Percentiles rank a stretch among this genome's conserved stretches.
phyloP scores from a whole-genome alignment of 2,888 invertebrate species.

The Eristalinus sepulchralis region DNA sequence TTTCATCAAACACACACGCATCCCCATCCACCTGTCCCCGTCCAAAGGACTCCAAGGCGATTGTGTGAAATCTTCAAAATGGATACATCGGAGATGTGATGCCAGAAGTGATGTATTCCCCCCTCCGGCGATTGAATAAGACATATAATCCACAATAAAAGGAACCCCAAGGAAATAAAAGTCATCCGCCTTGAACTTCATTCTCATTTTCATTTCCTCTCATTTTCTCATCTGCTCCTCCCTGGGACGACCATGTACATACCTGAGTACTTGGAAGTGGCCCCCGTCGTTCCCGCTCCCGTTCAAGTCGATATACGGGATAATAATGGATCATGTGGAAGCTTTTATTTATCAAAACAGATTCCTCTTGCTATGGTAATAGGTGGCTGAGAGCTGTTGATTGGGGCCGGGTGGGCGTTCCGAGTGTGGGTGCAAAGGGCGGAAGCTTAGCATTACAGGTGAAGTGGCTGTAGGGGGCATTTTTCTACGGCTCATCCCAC shows the following conservation, averaged over 20 bases:
- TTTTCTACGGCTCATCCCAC: background rate
- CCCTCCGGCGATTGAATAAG: constrained; percentile 33
- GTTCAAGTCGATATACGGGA: constrained; percentile 32
- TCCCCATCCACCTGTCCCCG: constrained; percentile 20
- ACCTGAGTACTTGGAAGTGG: background rate
- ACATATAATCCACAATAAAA: constrained; percentile 52
- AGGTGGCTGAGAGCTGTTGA: background rate
- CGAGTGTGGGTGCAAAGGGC: background rate
- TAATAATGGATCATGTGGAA: constrained; percentile 53
- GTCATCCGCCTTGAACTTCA: constrained; percentile 34
- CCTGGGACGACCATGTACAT: background rate
- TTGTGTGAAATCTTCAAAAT: constrained; percentile 21
- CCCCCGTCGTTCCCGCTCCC: background rate
- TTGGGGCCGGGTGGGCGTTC: background rate
- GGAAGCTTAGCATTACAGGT: constrained; percentile 16
- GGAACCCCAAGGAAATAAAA: constrained; percentile 38
- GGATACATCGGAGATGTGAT: constrained; percentile 24
- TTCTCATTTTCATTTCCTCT: background rate
- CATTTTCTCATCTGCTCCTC: background rate
- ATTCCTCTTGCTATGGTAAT: constrained; percentile 15
- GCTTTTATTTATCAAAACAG: constrained; percentile 20
- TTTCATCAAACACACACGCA: constrained; percentile 2
- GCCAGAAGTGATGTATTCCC: constrained; percentile 9
- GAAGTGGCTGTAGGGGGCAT: constrained; percentile 4
- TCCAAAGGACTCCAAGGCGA: constrained; percentile 12